These are phyloP conservation scores for Tetragonisca angustula DNA, from an alignment of 2,888 invertebrate genomes.

Conservation along the genomic window DNA sequence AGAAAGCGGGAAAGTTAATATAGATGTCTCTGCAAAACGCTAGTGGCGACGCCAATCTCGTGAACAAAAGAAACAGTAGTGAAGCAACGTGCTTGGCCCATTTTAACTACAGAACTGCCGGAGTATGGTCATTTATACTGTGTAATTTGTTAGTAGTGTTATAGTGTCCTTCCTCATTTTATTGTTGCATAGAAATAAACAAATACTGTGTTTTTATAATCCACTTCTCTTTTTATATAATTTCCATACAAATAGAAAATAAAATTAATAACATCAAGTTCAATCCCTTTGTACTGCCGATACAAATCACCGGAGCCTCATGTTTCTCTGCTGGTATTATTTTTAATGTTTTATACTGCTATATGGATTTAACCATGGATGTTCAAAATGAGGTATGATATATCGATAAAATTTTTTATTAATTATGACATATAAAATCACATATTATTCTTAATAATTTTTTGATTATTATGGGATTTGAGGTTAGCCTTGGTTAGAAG, in stretches of 20 bases:
- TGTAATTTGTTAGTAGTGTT: constrained; percentile 60
- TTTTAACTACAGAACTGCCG: constrained; percentile 67
- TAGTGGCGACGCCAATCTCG: constrained; percentile 55
- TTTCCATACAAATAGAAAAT: constrained; percentile 28
- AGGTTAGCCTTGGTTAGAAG: constrained; percentile 60
- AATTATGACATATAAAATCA: not conserved
- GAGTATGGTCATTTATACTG: constrained; percentile 67
- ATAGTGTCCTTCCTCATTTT: constrained; percentile 30
- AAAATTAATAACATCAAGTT: constrained; percentile 50
- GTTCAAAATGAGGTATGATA: constrained; percentile 73
- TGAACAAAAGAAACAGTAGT: constrained; percentile 40
- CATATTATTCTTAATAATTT: not conserved
- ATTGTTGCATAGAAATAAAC: constrained; percentile 39
- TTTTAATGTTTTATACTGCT: constrained; percentile 76
- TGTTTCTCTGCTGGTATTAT: constrained; percentile 70
- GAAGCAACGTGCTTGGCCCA: constrained; percentile 63
- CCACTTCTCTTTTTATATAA: constrained; percentile 35
- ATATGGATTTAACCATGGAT: constrained; percentile 75
- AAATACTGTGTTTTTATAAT: constrained; percentile 54
- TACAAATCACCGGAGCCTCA: constrained; percentile 70
- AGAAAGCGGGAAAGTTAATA: constrained; percentile 13
- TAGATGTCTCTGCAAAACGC: constrained; percentile 37
- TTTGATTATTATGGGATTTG: constrained; percentile 16
- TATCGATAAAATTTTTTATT: constrained; percentile 10
- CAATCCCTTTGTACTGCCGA: constrained; percentile 50